Percentiles rank a stretch among this genome's conserved stretches.
phyloP scores from a whole-genome alignment of 1,140 invertebrate species.

The Bombus vancouverensis region DNA sequence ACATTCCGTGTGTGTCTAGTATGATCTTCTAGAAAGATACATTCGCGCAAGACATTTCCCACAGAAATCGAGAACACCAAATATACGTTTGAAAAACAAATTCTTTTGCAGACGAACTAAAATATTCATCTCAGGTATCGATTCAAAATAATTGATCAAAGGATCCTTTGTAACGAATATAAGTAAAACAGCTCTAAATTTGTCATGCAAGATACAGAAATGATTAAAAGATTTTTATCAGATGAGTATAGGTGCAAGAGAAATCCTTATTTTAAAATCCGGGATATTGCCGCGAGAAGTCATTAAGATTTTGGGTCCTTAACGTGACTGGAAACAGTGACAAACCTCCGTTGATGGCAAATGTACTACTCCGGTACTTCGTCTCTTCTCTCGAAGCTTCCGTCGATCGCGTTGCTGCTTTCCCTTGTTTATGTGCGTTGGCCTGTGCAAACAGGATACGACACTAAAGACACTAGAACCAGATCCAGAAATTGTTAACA shows the following conservation, averaged over 20 bases:
- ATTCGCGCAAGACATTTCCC: slow-evolving; percentile 12
- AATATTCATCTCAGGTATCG: background rate
- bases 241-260: background rate
- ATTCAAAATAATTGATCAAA: background rate
- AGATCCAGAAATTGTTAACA: slow-evolving; percentile 64
- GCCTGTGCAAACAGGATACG: slow-evolving; percentile 75
- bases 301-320: slow-evolving; percentile 32
- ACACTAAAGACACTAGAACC: slow-evolving; percentile 70
- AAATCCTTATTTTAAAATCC: background rate
- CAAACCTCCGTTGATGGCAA: slow-evolving; percentile 86
- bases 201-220: slow-evolving; percentile 29
- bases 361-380: slow-evolving; percentile 86
- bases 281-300: slow-evolving; percentile 23
- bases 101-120: background rate
- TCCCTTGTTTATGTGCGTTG: slow-evolving; percentile 84
- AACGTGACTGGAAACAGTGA: slow-evolving; percentile 51
- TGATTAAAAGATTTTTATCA: background rate
- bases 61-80: background rate
- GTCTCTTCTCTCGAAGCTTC: slow-evolving; percentile 85
- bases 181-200: slow-evolving; percentile 5
- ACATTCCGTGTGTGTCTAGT: slow-evolving; percentile 34
- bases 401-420: slow-evolving; percentile 85
- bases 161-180: background rate
- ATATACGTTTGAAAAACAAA: background rate
- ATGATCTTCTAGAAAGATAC: background rate